phyloP scores from a whole-genome alignment of 2,113 vertebrate species.

The Aegotheles bennettii region DNA sequence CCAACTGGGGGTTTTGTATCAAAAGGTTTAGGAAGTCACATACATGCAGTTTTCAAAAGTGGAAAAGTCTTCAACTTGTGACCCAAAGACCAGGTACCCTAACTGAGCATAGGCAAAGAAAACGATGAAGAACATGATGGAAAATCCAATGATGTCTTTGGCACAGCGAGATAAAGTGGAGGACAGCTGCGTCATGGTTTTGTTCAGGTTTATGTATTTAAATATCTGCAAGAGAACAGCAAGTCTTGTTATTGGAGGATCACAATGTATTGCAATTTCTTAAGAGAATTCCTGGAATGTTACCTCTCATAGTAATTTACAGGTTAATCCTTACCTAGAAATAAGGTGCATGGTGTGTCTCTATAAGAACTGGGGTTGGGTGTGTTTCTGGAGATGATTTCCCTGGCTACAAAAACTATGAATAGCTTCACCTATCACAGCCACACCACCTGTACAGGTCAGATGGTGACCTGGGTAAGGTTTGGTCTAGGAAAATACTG shows the following conservation, averaged over 20 bases:
- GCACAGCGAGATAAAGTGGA: conserved; percentile 72
- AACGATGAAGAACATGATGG: conserved; percentile 75
- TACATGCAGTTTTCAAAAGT: conserved; percentile 76
- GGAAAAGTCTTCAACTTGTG: conserved; percentile 71
- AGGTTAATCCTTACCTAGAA: background rate
- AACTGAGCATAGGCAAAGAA: conserved; percentile 76
- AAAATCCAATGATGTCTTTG: conserved; percentile 72
- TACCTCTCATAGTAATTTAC: background rate
- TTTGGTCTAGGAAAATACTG: background rate
- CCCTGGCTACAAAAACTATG: background rate
- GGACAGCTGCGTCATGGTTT: conserved; percentile 71
- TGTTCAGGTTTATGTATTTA: conserved; percentile 72
- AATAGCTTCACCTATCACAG: background rate
- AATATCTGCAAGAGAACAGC: conserved; percentile 71
- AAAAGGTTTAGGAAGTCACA: background rate
- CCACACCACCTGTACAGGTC: background rate
- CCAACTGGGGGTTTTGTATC: background rate
- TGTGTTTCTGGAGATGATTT: background rate
- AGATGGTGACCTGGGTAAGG: background rate
- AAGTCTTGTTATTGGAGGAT: background rate
- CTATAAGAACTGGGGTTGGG: background rate
- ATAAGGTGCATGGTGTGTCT: background rate
- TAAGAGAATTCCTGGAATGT: background rate
- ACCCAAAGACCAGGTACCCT: conserved; percentile 71
- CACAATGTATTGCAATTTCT: background rate